Conservation (phyloP, 2,113 vertebrate genomes). For the Empidonax alnorum region DNA sequence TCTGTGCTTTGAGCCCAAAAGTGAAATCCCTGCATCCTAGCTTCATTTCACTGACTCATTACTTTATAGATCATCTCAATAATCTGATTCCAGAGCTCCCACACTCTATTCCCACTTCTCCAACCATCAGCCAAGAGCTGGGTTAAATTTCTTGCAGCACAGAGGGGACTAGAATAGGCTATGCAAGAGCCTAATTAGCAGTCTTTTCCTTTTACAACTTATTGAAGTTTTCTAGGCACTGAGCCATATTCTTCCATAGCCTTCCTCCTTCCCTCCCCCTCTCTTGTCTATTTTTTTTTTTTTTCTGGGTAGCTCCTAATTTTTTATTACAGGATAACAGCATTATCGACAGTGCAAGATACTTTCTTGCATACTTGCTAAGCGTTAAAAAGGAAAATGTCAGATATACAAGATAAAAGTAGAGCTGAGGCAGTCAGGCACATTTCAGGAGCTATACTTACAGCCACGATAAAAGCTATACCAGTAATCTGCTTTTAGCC, state of each 20-base stretch:
- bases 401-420: not conserved
- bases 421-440: not conserved
- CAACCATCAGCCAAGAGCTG: conserved; percentile 43
- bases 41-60: conserved; percentile 62
- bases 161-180: conserved; percentile 37
- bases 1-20: not conserved
- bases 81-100: conserved; percentile 62
- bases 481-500: conserved; percentile 16
- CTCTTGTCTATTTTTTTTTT: not conserved
- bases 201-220: conserved; percentile 58
- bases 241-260: conserved; percentile 54
- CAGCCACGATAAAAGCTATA: not conserved
- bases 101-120: conserved; percentile 59
- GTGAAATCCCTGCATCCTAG: conserved; percentile 30
- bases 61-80: conserved; percentile 66
- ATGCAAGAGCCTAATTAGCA: conserved; percentile 56
- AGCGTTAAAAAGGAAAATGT: conserved; percentile 25
- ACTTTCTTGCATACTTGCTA: not conserved
- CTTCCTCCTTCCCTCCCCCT: not conserved
- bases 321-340: conserved; percentile 54
- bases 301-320: conserved; percentile 18
- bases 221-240: conserved; percentile 69
- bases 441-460: not conserved
- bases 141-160: conserved; percentile 52
- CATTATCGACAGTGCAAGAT: conserved; percentile 45